Conservation (phyloP, 2,888 invertebrate species). For the Drosophila greeni region DNA sequence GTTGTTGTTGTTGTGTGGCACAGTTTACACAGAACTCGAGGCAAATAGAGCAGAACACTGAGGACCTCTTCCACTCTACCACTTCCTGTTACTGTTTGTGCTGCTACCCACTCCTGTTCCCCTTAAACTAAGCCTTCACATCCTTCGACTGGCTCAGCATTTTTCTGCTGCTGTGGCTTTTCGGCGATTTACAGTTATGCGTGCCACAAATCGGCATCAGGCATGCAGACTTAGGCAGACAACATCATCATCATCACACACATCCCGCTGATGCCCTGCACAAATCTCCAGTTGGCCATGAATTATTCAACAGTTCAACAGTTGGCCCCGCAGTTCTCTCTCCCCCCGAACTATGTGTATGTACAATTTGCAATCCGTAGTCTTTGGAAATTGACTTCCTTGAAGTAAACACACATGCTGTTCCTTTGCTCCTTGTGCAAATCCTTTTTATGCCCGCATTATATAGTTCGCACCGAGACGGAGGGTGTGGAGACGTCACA, state of each 20-base stretch:
- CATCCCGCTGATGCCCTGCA: slow-evolving; percentile 46
- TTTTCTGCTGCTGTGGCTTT: slow-evolving; percentile 16
- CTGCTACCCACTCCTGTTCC: background rate
- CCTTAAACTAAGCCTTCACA: background rate
- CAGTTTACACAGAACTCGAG: background rate
- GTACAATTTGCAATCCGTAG: slow-evolving; percentile 65
- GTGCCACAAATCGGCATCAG: slow-evolving; percentile 68
- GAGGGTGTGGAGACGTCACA: slow-evolving; percentile 36
- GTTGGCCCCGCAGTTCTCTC: slow-evolving; percentile 34
- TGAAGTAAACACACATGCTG: slow-evolving; percentile 6
- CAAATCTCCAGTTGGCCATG: slow-evolving; percentile 72
- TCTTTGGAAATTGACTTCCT: slow-evolving; percentile 34
- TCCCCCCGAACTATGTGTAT: slow-evolving; percentile 44
- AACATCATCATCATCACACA: slow-evolving; percentile 48
- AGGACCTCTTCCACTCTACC: no score
- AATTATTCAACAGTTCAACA: slow-evolving; percentile 71
- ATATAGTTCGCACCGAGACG: slow-evolving; percentile 63
- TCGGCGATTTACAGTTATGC: slow-evolving; percentile 68
- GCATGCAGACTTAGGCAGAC: slow-evolving; percentile 54
- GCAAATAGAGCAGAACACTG: slow-evolving; percentile 17
- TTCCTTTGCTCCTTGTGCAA: slow-evolving; percentile 48
- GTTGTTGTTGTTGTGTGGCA: slow-evolving; percentile 1
- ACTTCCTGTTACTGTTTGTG: background rate
- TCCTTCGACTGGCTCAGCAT: slow-evolving; percentile 5
- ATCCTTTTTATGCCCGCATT: slow-evolving; percentile 78